phyloP scores from a whole-genome alignment of 2,797 vertebrate genomes.

The Scomberomorus guttatus region DNA sequence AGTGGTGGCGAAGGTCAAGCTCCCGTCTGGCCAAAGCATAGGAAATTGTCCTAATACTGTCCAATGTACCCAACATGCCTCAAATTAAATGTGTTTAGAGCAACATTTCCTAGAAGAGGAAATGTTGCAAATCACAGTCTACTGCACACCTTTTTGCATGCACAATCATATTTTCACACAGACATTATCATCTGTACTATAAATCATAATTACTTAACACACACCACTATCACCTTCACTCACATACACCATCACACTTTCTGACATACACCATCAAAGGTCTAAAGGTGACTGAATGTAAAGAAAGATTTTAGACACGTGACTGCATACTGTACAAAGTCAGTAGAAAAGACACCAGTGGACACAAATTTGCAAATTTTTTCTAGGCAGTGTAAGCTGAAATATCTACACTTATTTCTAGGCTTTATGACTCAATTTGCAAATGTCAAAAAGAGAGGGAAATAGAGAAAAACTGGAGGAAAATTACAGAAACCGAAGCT shows the following conservation, averaged over 20 bases:
- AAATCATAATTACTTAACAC: constrained; percentile 1
- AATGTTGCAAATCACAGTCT: background rate
- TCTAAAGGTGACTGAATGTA: background rate
- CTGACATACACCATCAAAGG: background rate
- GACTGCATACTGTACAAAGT: too few relatives aligned
- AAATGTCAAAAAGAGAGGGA: background rate
- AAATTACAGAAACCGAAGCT: background rate
- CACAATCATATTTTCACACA: background rate
- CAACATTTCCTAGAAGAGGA: background rate
- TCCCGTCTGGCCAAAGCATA: constrained; percentile 4
- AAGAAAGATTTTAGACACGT: background rate
- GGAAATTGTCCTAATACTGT: background rate
- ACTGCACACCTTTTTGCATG: background rate
- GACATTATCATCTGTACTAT: background rate
- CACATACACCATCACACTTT: background rate
- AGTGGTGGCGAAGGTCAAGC: constrained; percentile 59
- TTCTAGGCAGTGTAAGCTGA: background rate
- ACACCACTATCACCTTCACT: background rate
- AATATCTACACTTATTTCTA: background rate
- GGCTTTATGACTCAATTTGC: background rate
- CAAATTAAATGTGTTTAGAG: background rate
- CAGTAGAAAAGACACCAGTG: too few relatives aligned
- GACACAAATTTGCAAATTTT: background rate
- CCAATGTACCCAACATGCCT: background rate
- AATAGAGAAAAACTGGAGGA: background rate